Conservation (phyloP, 2,888 invertebrate genomes). For the Pandemis heparana region DNA sequence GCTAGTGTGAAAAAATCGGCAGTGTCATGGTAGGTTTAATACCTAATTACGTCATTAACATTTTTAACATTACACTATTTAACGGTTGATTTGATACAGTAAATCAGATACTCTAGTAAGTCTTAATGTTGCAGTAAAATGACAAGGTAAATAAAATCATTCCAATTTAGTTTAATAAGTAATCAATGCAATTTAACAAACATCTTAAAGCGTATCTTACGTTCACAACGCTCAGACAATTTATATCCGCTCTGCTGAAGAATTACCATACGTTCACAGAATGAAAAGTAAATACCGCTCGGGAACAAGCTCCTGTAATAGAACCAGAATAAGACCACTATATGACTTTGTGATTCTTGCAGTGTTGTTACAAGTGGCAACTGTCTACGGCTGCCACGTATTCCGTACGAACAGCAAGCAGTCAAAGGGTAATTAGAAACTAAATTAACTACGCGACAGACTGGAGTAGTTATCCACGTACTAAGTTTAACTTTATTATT, state of each 20-base stretch:
- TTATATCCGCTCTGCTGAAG: background rate
- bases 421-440: constrained; percentile 20
- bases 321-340: constrained; percentile 25
- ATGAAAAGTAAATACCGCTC: constrained; percentile 37
- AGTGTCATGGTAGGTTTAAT: too few relatives aligned
- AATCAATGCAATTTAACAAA: background rate
- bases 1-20: too few relatives aligned
- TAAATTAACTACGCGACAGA: constrained; percentile 21
- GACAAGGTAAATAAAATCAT: too few relatives aligned
- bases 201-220: background rate
- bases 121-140: too few relatives aligned
- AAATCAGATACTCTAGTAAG: too few relatives aligned
- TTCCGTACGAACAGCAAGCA: background rate
- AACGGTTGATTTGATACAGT: too few relatives aligned
- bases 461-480: background rate
- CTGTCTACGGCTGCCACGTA: constrained; percentile 16
- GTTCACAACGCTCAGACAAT: background rate
- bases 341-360: constrained; percentile 37
- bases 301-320: constrained; percentile 11
- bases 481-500: background rate
- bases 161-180: too few relatives aligned
- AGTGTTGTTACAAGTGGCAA: constrained; percentile 30
- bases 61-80: too few relatives aligned
- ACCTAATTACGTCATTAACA: too few relatives aligned
- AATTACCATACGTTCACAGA: constrained; percentile 29